These are phyloP conservation scores for Colistium nudipinnis DNA, from an alignment of 2,113 vertebrate species.

Conservation along the genomic window DNA sequence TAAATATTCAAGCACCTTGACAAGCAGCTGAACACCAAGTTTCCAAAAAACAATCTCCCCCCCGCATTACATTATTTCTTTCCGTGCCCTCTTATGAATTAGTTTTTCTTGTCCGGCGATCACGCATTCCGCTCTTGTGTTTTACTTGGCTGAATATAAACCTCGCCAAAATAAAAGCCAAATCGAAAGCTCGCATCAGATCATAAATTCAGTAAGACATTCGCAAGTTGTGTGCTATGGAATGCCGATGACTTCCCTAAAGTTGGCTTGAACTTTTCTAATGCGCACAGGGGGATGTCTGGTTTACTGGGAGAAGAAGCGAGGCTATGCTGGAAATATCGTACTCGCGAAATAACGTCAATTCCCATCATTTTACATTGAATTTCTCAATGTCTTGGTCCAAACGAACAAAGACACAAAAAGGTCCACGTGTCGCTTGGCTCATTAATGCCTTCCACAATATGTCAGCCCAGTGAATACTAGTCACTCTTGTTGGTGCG, in stretches of 20 bases:
- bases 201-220: slow-evolving; percentile 48
- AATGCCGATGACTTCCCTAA: slow-evolving; percentile 18
- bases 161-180: slow-evolving; percentile 41
- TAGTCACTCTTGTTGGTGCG: slow-evolving; percentile 36
- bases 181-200: slow-evolving; percentile 18
- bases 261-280: slow-evolving; percentile 18
- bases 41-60: slow-evolving; percentile 72
- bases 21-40: slow-evolving; percentile 57
- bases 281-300: slow-evolving; percentile 26
- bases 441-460: slow-evolving; percentile 17
- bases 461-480: slow-evolving; percentile 30
- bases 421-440: neutral
- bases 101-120: slow-evolving; percentile 64
- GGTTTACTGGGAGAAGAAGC: slow-evolving; percentile 24
- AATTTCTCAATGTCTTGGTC: neutral
- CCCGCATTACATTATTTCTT: slow-evolving; percentile 73
- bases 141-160: slow-evolving; percentile 49
- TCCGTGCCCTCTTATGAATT: slow-evolving; percentile 61
- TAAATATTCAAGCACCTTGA: slow-evolving; percentile 79
- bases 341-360: slow-evolving; percentile 8
- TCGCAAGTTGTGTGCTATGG: neutral
- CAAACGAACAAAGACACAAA: neutral
- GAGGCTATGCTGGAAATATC: slow-evolving; percentile 2
- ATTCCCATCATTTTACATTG: neutral
- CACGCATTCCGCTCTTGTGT: slow-evolving; percentile 34